Base-by-base conservation (phyloP, 2,113 vertebrate genomes). In the Phodopus roborovskii region DNA sequence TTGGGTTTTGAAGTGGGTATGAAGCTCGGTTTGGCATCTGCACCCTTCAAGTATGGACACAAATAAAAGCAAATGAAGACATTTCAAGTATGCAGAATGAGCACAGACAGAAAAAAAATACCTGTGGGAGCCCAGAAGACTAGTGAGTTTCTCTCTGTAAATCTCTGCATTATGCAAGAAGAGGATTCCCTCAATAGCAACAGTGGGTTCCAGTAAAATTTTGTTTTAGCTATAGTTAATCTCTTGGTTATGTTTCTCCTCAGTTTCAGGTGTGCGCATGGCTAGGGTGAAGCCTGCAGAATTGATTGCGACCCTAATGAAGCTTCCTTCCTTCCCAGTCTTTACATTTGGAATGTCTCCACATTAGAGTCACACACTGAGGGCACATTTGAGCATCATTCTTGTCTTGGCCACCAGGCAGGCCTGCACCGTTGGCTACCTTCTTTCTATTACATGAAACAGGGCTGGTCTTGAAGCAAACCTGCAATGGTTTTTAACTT, bases 51-150 rank as follows among this genome's bases (percentile, higher is more conserved):
- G 58, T 68, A 60, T 62, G 70, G 33, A 33, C 86, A 45, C 66
- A 82, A 66, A 92, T 56, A 30, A 85, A 75, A 84, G 9, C 70
- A 83, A 90, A 84, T 70, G n/a, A 92, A 93, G 56, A 36, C 19
- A 58, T 24, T 94, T 87, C 90, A n/a, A 26, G 42, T 39, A 56
- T 70, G 36, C 39, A 73, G 68, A 91, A 77, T 89, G 22, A 77
- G 48, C 10, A 85, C 45, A 45, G 64, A 48, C 22, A 17, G 53
- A 45, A 62, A 60, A 75, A 62, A 92, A 75, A 60, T 7, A 83
- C n/a, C 39, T 70, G 20, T 39, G 50, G 74, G 87, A 95, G 24
- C 28, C 11, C 45, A 22, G 42, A 30, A 28, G 7, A 71, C 42
- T 28, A 13, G 33, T 39, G 85, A 79, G 30, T 16, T 0, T 0